These are phyloP conservation scores for Bibio marci DNA, from an alignment of 2,888 invertebrate species.

Conservation along the genomic window DNA sequence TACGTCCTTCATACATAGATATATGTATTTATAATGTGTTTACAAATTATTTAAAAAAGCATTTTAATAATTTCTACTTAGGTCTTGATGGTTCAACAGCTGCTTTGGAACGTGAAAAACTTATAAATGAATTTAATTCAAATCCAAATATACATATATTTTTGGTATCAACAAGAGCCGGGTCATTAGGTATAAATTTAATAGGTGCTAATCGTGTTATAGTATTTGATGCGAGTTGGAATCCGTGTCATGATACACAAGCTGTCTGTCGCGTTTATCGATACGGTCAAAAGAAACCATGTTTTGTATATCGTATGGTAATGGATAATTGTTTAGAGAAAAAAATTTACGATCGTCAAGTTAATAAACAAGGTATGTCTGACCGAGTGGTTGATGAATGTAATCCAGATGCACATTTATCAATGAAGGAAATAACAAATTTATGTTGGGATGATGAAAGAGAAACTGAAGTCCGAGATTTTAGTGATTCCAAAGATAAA, in stretches of 20 bases:
- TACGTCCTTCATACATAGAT: no score
- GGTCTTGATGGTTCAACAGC: constrained; percentile 92
- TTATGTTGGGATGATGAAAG: constrained; percentile 81
- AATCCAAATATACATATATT: constrained; percentile 78
- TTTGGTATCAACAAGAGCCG: constrained; percentile 90
- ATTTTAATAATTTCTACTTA: no score
- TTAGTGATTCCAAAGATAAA: constrained; percentile 49
- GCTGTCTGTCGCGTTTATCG: constrained; percentile 92
- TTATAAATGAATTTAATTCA: constrained; percentile 91
- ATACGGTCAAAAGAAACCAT: constrained; percentile 87
- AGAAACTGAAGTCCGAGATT: constrained; percentile 61
- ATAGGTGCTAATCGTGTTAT: constrained; percentile 95
- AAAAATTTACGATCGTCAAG: constrained; percentile 95
- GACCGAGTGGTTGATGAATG: constrained; percentile 97
- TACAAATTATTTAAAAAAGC: no score
- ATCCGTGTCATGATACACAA: constrained; percentile 96
- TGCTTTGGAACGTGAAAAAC: constrained; percentile 82
- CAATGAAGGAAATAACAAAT: constrained; percentile 76
- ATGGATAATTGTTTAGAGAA: constrained; percentile 95
- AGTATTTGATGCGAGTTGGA: constrained; percentile 98
- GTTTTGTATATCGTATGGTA: constrained; percentile 90
- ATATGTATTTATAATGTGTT: no score
- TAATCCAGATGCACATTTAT: constrained; percentile 86
- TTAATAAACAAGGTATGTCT: constrained; percentile 96
- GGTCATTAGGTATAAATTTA: constrained; percentile 91